Conservation (phyloP, 2,113 vertebrate genomes). For the Rhegmatorhina hoffmannsi region DNA sequence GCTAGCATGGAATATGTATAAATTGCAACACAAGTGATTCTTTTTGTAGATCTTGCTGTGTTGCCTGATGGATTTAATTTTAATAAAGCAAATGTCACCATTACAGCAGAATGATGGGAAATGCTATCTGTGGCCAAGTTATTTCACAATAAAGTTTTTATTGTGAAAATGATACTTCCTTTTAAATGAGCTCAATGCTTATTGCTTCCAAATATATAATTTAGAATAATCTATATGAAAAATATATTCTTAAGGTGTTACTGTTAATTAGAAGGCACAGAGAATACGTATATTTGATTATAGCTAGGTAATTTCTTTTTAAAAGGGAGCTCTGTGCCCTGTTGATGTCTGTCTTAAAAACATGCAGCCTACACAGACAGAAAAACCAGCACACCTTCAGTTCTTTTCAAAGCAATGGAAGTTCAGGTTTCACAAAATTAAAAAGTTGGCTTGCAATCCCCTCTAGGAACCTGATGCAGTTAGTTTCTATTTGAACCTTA, state of each 20-base stretch:
- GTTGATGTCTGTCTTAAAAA: background rate
- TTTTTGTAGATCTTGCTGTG: background rate
- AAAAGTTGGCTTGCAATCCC: background rate
- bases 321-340: background rate
- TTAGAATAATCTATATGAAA: background rate
- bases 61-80: background rate
- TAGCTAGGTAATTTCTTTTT: background rate
- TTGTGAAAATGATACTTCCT: conserved; percentile 34
- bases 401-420: background rate
- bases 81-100: background rate
- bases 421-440: background rate
- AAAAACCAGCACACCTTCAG: background rate
- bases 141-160: conserved; percentile 3
- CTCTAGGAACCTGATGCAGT: background rate
- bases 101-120: conserved; percentile 12
- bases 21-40: background rate
- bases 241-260: background rate
- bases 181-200: background rate
- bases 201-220: background rate
- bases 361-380: background rate
- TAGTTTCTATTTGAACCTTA: background rate
- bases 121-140: background rate
- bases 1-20: background rate
- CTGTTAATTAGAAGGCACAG: background rate
- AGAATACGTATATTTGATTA: background rate